Conservation (phyloP, 1,140 invertebrate genomes). For the Daktulosphaira vitifoliae region DNA sequence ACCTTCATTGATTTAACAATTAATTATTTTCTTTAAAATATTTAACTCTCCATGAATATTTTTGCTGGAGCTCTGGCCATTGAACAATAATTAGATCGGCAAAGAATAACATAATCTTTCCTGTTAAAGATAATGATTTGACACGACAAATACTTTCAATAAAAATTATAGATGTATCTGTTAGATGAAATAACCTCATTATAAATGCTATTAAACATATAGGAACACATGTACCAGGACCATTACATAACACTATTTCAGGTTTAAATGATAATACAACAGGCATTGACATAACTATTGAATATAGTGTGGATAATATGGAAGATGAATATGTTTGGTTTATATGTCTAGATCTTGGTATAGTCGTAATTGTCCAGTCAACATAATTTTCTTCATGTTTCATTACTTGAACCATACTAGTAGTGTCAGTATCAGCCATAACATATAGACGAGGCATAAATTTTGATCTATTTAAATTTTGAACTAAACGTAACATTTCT, state of each 20-base stretch:
- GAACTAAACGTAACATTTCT: constrained; percentile 71
- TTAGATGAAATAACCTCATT: constrained; percentile 55
- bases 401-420: constrained; percentile 57
- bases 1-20: too few species aligned
- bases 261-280: constrained; percentile 62
- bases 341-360: constrained; percentile 78
- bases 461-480: constrained; percentile 49
- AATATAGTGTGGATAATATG: constrained; percentile 64
- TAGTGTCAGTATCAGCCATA: constrained; percentile 65
- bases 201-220: constrained; percentile 65
- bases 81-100: constrained; percentile 83
- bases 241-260: constrained; percentile 80
- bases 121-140: constrained; percentile 75
- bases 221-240: constrained; percentile 91
- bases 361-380: constrained; percentile 46
- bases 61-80: constrained; percentile 63
- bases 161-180: constrained; percentile 71
- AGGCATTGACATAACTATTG: constrained; percentile 58
- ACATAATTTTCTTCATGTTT: background rate
- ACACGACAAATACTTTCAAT: constrained; percentile 92
- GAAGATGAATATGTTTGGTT: constrained; percentile 75
- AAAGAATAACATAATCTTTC: constrained; percentile 73
- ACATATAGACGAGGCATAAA: constrained; percentile 69
- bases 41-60: constrained; percentile 47
- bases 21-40: constrained; percentile 6